phyloP scores from a whole-genome alignment of 2,888 invertebrate genomes.

The Phengaris alcon region DNA sequence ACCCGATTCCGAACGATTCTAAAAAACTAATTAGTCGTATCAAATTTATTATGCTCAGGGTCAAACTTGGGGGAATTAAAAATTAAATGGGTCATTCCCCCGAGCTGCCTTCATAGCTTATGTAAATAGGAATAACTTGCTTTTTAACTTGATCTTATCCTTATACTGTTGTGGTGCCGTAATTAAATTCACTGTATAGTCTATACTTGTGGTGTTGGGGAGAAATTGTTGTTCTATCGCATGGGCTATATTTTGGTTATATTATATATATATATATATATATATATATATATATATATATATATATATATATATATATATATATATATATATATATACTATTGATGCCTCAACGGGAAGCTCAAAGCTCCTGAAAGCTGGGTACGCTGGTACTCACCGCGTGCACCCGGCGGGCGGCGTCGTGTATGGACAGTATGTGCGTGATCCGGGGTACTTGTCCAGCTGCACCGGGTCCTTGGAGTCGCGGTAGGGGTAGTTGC shows the following conservation, averaged over 20 bases:
- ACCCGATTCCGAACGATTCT: not conserved
- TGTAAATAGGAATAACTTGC: constrained; percentile 10
- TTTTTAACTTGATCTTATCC: not conserved
- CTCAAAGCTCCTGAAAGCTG: too few species aligned
- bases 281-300: too few species aligned
- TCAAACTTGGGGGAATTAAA: not conserved
- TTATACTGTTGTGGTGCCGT: too few species aligned
- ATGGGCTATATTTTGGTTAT: too few species aligned
- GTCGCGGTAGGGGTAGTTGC: constrained; percentile 97
- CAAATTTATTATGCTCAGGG: constrained; percentile 12
- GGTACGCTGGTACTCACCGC: constrained; percentile 81
- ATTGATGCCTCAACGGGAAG: too few species aligned
- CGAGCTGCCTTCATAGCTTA: not conserved
- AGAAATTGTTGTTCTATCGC: too few species aligned
- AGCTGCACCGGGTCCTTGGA: constrained; percentile 95
- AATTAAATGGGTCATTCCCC: constrained; percentile 1
- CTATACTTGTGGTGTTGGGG: too few species aligned
- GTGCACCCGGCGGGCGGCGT: constrained; percentile 92
- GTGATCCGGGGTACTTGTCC: constrained; percentile 93
- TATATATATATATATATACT: too few species aligned
- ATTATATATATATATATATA: too few species aligned
- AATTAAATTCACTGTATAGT: too few species aligned
- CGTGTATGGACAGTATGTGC: constrained; percentile 97
- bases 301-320: too few species aligned
- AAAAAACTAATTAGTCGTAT: not conserved